Conservation (phyloP, 2,113 vertebrate genomes). For the Rhegmatorhina hoffmannsi region DNA sequence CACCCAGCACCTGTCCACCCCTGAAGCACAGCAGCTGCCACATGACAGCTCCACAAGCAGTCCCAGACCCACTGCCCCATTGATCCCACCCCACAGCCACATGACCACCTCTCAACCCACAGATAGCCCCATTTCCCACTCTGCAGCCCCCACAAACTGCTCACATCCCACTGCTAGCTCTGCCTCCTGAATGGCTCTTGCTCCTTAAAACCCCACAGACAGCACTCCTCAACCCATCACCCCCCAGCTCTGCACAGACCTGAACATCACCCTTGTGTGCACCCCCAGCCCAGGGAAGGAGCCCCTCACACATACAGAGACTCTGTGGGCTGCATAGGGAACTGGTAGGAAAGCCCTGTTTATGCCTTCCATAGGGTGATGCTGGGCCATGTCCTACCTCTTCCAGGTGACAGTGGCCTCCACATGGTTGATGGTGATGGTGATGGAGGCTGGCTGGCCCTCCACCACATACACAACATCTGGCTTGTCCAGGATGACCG, state of each 20-base stretch:
- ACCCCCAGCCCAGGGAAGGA: background rate
- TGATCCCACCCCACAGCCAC: background rate
- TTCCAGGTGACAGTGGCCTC: slow-evolving; percentile 88
- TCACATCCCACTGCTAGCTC: background rate
- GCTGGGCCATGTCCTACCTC: slow-evolving; percentile 75
- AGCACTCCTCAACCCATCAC: background rate
- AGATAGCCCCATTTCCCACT: background rate
- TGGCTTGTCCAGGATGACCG: slow-evolving; percentile 88
- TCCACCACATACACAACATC: slow-evolving; percentile 91
- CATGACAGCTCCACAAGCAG: background rate
- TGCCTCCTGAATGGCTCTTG: background rate
- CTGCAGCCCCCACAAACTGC: rapidly evolving
- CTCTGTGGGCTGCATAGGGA: background rate
- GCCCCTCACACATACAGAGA: rapidly evolving
- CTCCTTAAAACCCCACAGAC: background rate
- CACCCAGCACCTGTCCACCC: slow-evolving; percentile 77
- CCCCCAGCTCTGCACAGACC: background rate
- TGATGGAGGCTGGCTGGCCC: slow-evolving; percentile 85
- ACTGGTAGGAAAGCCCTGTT: background rate
- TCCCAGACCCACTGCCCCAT: background rate
- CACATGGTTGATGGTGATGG: slow-evolving; percentile 91
- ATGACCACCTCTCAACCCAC: background rate
- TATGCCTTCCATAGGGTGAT: background rate
- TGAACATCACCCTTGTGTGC: background rate
- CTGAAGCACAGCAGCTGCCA: slow-evolving; percentile 64